Percentiles rank a stretch among this genome's conserved stretches.
phyloP scores from a whole-genome alignment of 2,888 invertebrate genomes.

The Shargacucullia verbasci region DNA sequence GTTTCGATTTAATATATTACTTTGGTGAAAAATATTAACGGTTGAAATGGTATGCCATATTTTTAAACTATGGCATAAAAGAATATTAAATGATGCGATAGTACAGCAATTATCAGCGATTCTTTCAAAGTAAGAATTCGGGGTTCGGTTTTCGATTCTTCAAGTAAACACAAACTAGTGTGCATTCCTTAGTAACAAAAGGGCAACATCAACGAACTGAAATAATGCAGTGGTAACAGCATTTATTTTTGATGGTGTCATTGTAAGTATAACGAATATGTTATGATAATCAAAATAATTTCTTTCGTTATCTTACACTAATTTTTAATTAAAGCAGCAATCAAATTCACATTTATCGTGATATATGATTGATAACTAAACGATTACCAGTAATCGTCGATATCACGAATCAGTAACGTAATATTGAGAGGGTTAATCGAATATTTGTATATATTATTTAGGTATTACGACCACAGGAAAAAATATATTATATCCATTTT shows the following conservation, averaged over 20 bases:
- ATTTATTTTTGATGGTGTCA: slow-evolving; percentile 15
- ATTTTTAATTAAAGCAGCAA: slow-evolving; percentile 53
- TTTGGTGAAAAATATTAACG: not conserved
- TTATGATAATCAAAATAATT: slow-evolving; percentile 29
- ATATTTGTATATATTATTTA: slow-evolving; percentile 56
- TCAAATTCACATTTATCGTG: slow-evolving; percentile 52
- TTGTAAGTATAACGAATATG: slow-evolving; percentile 20
- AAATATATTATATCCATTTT: slow-evolving; percentile 39
- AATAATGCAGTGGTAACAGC: no score
- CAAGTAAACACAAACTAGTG: no score
- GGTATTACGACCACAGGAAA: slow-evolving; percentile 36
- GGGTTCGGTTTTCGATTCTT: no score
- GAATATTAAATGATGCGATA: no score
- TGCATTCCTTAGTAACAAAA: no score
- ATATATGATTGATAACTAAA: slow-evolving; percentile 58
- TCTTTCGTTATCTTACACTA: slow-evolving; percentile 36
- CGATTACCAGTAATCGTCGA: slow-evolving; percentile 60
- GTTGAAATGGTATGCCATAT: no score
- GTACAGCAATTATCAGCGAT: no score
- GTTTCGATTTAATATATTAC: slow-evolving; percentile 3
- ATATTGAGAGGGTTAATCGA: slow-evolving; percentile 59
- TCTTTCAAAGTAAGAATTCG: no score
- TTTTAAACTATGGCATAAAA: no score
- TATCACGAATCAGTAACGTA: slow-evolving; percentile 58
- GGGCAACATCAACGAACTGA: no score